Evolutionary conservation across 2,888 invertebrate genomes (phyloP).

Genomic region (Fragum whitleyi): DNA sequence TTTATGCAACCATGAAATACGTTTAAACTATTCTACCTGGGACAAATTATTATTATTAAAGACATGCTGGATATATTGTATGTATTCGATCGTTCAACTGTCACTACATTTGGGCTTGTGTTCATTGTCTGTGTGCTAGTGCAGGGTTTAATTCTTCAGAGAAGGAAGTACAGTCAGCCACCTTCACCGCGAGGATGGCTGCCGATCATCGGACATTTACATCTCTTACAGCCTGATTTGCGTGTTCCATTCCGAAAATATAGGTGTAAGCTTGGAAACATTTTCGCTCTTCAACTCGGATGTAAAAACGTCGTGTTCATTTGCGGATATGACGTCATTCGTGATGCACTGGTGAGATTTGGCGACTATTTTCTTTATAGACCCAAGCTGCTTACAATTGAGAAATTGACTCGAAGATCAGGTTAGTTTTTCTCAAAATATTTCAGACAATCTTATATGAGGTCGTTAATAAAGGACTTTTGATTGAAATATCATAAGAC

Average conservation of each 20-base stretch:
- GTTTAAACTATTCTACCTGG: no score
- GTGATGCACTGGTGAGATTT: slow-evolving; percentile 7
- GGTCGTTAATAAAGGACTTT: no score
- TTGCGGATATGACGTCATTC: slow-evolving; percentile 14
- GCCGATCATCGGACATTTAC: slow-evolving; percentile 18
- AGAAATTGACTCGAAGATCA: background rate
- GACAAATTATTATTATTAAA: no score
- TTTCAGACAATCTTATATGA: no score
- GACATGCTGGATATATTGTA: background rate
- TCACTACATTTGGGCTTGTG: background rate
- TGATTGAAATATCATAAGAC: no score
- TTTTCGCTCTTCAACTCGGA: slow-evolving; percentile 6
- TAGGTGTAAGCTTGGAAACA: background rate
- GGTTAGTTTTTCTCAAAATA: background rate
- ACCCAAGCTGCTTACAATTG: background rate
- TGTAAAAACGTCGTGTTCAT: background rate
- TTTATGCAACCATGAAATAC: background rate
- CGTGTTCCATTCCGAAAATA: background rate
- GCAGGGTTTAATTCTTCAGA: background rate
- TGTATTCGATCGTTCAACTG: background rate
- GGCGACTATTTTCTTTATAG: slow-evolving; percentile 8
- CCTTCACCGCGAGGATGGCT: background rate
- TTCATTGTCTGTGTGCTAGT: background rate
- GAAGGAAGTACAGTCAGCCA: background rate
- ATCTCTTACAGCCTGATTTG: background rate